Conservation (phyloP, 30 jellyfish, hydroid and myxozoan species). For the Pelagia noctiluca region DNA sequence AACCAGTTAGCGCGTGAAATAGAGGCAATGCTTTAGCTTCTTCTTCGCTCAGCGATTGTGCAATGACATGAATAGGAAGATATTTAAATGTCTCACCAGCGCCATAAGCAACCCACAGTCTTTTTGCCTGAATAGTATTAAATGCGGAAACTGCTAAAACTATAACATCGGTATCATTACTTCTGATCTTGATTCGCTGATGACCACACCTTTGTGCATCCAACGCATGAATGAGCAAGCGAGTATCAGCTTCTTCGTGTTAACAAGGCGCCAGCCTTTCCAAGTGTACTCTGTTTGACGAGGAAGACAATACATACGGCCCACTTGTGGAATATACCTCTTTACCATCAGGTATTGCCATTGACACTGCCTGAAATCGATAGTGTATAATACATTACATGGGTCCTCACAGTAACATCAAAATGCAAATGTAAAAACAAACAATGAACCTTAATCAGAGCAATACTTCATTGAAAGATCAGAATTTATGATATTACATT, state of each 20-base stretch:
- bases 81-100: too few relatives aligned
- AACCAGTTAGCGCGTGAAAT: neutral
- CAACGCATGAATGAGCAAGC: neutral
- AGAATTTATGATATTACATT: too few relatives aligned
- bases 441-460: too few relatives aligned
- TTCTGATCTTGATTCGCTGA: slow-evolving; percentile 1
- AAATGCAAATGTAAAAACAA: too few relatives aligned
- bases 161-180: slow-evolving; percentile 1
- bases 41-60: neutral
- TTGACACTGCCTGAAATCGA: too few relatives aligned
- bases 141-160: neutral
- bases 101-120: neutral
- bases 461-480: neutral
- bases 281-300: neutral
- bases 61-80: neutral
- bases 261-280: neutral
- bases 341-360: too few relatives aligned
- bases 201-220: slow-evolving; percentile 4
- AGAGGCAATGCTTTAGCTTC: too few relatives aligned
- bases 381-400: too few relatives aligned
- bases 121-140: neutral
- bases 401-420: too few relatives aligned
- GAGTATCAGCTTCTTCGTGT: slow-evolving; percentile 3
- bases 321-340: neutral
- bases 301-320: slow-evolving; percentile 8